Base-by-base conservation (phyloP, 2,797 vertebrate species). In the Tinamus major region DNA sequence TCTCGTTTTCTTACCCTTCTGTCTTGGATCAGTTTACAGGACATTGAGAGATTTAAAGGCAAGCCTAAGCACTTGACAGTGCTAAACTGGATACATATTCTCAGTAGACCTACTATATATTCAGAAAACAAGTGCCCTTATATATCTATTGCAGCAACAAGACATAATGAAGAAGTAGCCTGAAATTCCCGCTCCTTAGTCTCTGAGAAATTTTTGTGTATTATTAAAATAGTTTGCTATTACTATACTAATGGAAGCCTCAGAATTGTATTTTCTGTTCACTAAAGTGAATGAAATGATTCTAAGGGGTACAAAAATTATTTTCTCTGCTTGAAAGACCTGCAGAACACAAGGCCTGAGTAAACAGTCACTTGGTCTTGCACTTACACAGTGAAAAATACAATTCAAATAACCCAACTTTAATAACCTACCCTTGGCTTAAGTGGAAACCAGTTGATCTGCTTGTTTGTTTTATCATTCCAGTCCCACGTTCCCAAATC, bases 401-500 rank as follows among this genome's bases (percentile, higher is more conserved):
- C 10, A 44, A 33, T 67, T 31, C 41, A 84, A 41, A 3, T 69
- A 78, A 81, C 11, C n/a, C 74, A 46, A 5, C 13, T 58, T 46
- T 42, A 39, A 41, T 12, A 71, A 93, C 89, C 96, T 97, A 99
- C 99, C 97, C 98, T 98, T 89, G 98, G 95, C 96, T 99, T 99
- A 65, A 99, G 98, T 3, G 97, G 83, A 82, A 98, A 98, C 97
- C 99, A 99, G 92, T 98, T 98, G 85, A 99, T 98, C 42, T 98
- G 98, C 21, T 98, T 98, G 71, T 91, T 98, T 75, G 98, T 97
- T 70, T 93, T 97, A 96, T 98, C 98, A 79, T 92, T 98, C 97
- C 99, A 99, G 95, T 99, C 98, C 99, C 99, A 99, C 9, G 97
- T 96, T 63, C 97, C 98, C 93, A 99, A 93, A 95, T 99, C 98